phyloP scores from a whole-genome alignment of 2,113 vertebrate genomes.

The Epinephelus cyanopodus region DNA sequence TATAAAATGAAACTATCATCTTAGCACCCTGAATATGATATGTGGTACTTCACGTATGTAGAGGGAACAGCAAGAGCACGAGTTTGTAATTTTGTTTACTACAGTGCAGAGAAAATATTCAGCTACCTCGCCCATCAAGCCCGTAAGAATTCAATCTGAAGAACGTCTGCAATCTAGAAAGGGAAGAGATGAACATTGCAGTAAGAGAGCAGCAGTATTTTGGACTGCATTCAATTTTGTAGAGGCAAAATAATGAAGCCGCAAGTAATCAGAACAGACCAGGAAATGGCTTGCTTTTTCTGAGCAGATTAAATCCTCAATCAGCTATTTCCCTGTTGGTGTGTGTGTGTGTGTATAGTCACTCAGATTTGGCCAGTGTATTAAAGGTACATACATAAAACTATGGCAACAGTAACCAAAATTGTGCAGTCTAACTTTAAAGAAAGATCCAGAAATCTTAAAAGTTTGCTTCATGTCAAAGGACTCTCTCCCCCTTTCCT shows the following conservation, averaged over 20 bases:
- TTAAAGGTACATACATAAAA: neutral
- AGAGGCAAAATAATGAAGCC: slow-evolving; percentile 59
- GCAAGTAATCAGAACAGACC: slow-evolving; percentile 45
- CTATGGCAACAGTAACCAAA: slow-evolving; percentile 1
- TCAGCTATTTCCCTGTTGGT: slow-evolving; percentile 15
- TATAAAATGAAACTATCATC: neutral
- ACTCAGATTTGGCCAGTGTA: neutral
- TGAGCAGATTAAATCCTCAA: slow-evolving; percentile 26
- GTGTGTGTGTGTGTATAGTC: neutral
- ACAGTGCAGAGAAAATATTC: slow-evolving; percentile 6
- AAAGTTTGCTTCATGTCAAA: slow-evolving; percentile 48
- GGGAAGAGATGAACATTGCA: slow-evolving; percentile 30
- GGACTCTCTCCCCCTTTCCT: neutral
- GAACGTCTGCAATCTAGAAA: slow-evolving; percentile 36
- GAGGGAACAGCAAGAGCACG: neutral
- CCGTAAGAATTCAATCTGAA: slow-evolving; percentile 23
- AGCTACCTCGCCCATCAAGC: slow-evolving; percentile 1
- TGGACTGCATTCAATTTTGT: slow-evolving; percentile 51
- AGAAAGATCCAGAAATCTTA: slow-evolving; percentile 35
- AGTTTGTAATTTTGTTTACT: slow-evolving; percentile 38
- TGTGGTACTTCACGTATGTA: neutral
- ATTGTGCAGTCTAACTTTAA: neutral
- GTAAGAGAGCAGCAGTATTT: slow-evolving; percentile 13
- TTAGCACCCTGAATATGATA: neutral
- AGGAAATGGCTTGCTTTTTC: slow-evolving; percentile 25